Base-by-base conservation (phyloP, 2,113 vertebrate genomes). In the Ochotona curzoniae region DNA sequence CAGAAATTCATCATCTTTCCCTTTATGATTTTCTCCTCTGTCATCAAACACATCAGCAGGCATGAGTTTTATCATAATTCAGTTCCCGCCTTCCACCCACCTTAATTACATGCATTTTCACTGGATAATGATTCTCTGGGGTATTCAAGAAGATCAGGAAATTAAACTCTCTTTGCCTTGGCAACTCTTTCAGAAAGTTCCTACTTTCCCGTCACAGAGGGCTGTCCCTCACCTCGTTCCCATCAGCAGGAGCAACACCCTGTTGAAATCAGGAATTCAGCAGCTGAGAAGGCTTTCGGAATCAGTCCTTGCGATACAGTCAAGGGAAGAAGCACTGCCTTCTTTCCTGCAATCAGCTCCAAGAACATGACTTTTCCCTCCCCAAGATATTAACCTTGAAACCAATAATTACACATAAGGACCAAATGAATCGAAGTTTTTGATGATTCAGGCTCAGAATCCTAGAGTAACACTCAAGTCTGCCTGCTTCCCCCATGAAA, bases 21-120 rank as follows among this genome's bases (percentile, higher is more conserved):
- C 90, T 96, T 94, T 95, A 96, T 97, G 97, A 97, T 97, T 97
- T 96, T 80, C 90, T 96, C 96, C 87, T 94, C 87, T 96, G 96
- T 97, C 97, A 97, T 97, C 98, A 98, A 98, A 97, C 93, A 97
- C 96, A 97, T 97, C 96, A 97, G 96, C 83, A 96, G 90, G 92
- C 89, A 95, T 94, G 94, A 86, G 96, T 92, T 92, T 97, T 97
- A 97, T 96, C 96, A 89, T 96, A 97, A 98, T 95, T 96, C 97
- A 96, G 93, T 95, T 92, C 95, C 96, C 92, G 96, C 94, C 96
- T 97, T 94, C 96, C 96, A 51, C 97, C 95, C 94, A 97, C 96
- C 97, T 97, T 97, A 98, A 98, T 93, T 96, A 94, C 88, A 96
- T 86, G 93, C 94, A 91, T 97, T 97, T 95, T 96, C 90, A 95